Evolutionary conservation across 2,888 invertebrate species (phyloP), one percentile per base, ranked within the genome.

Genomic region (Caenorhabditis sp.): DNA sequence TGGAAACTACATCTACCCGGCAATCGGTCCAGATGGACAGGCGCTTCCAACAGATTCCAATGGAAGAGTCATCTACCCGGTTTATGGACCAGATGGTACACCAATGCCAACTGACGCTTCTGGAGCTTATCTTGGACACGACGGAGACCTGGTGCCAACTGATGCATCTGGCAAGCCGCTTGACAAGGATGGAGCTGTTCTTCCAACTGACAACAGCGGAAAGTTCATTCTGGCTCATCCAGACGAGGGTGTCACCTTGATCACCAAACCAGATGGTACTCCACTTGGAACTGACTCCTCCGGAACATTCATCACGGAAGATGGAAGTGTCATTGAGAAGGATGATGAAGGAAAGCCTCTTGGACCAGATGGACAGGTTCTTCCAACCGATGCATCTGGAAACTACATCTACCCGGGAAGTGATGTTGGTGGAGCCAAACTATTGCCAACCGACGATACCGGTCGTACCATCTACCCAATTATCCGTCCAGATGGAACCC

Each of bases 311-410:
- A 32, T 86, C 22, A 53, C 74, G 9, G 79, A 68, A n/a, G 82
- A 82, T 35, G 84, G 84, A 35, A 22, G 64, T 15, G 26, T 79
- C 20, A 68, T 84, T 51, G 70, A 78, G 22, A 85, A 71, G 20
- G 83, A 85, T 68, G 67, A 58, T 13, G 60, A 64, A 35, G 85
- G 85, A n/a, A 78, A 74, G 20, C 80, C 72, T 20, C 44, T 86
- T 11, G 87, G 80, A 35, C 79, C 84, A 20, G 86, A 86, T 44
- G 86, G 87, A 11, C 83, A 67, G 60, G 44, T 68, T 11, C 67
- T 84, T 2, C 68, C 82, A 32, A 84, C 82, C 1, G 84, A 82
- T 58, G 72, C n/a, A 22, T 68, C 65, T 60, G 84, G 84, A 20
- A 64, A 64, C 64, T 68, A 80, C 80, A 58, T 84, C 26, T 78